These are phyloP conservation scores for Zosterops hypoxanthus DNA, from an alignment of 2,113 vertebrate genomes.

Conservation along the genomic window DNA sequence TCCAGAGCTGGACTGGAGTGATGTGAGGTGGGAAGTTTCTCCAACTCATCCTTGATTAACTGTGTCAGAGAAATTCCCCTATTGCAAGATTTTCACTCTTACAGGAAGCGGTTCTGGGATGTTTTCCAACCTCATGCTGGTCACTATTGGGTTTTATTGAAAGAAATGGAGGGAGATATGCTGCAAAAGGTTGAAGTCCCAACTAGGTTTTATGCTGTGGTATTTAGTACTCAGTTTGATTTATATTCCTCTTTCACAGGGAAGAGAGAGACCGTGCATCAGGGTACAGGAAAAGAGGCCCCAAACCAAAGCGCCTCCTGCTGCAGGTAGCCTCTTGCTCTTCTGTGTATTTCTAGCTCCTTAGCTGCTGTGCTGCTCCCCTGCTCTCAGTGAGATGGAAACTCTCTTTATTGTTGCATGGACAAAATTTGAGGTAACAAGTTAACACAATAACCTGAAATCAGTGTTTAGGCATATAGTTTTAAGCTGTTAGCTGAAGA, in stretches of 20 bases:
- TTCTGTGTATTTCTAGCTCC: neutral
- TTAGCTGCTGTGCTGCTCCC: neutral
- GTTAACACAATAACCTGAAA: neutral
- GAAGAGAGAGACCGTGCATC: conserved; percentile 92
- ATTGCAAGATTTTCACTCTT: neutral
- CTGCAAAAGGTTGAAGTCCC: neutral
- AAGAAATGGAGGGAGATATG: neutral
- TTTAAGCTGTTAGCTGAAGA: neutral
- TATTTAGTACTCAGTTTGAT: neutral
- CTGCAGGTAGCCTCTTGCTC: conserved; percentile 84
- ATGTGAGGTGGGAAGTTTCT: neutral
- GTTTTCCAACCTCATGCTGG: neutral
- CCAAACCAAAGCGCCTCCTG: conserved; percentile 90
- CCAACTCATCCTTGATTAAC: neutral
- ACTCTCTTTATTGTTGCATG: neutral
- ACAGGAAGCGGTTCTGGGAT: neutral
- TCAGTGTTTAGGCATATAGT: neutral
- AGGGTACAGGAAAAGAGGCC: conserved; percentile 96
- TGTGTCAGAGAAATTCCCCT: neutral
- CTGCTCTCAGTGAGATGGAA: neutral
- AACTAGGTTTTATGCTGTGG: neutral
- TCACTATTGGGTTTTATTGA: neutral
- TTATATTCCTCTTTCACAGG: conserved; percentile 73
- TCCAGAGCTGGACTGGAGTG: neutral
- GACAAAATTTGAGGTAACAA: neutral